Evolutionary conservation across 2,888 invertebrate species (phyloP).

Genomic region (Epirrhoe alternata): DNA sequence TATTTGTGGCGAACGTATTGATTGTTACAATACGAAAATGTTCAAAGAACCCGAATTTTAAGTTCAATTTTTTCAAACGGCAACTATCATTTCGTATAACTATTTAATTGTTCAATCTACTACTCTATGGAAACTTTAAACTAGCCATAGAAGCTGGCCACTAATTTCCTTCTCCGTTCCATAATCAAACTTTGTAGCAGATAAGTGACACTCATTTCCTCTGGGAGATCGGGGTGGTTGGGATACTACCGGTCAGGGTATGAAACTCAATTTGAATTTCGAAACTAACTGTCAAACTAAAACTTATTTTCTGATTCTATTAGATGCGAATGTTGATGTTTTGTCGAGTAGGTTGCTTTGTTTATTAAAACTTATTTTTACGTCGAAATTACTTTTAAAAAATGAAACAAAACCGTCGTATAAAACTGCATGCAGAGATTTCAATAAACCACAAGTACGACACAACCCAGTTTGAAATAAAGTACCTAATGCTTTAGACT

Average conservation of each 20-base stretch:
- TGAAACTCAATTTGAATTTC: conserved; percentile 49
- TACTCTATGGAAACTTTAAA: not conserved
- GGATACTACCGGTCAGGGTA: conserved; percentile 29
- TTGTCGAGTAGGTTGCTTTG: no score
- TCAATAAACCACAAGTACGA: no score
- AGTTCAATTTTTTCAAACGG: no score
- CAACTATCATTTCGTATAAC: no score
- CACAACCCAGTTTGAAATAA: no score
- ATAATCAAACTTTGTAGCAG: conserved; percentile 28
- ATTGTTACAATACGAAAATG: not conserved
- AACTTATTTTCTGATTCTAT: not conserved
- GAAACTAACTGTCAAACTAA: conserved; percentile 40
- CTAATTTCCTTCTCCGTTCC: not conserved
- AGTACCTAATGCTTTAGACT: no score
- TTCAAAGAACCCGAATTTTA: no score
- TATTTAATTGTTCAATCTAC: not conserved
- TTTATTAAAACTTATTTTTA: no score
- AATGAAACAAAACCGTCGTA: no score
- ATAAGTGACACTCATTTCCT: conserved; percentile 38
- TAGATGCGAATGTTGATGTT: not conserved
- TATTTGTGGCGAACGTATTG: conserved; percentile 26
- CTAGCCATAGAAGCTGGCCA: conserved; percentile 8
- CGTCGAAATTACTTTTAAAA: no score
- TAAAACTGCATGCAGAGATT: no score
- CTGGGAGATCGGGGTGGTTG: conserved; percentile 29